Evolutionary conservation across 2,797 vertebrate species (phyloP).

Genomic region (Poecile montanus): DNA sequence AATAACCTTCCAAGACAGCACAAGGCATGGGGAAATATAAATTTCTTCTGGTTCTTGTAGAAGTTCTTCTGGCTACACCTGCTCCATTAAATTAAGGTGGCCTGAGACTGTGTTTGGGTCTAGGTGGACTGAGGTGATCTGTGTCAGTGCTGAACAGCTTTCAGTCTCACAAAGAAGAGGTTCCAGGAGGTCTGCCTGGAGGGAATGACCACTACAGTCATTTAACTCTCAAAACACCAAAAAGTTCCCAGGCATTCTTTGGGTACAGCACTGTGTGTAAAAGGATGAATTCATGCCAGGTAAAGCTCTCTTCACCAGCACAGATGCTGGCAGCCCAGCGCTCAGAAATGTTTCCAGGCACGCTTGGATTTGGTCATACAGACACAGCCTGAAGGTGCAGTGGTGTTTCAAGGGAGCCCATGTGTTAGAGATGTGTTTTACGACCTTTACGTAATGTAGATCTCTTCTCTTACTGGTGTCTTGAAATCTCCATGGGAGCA

Average conservation of each 20-base stretch:
- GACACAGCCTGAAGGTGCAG: background rate
- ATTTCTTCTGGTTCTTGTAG: background rate
- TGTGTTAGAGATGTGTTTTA: background rate
- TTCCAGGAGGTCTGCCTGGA: background rate
- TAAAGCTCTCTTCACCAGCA: background rate
- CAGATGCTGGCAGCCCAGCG: fast-evolving
- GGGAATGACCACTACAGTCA: fast-evolving
- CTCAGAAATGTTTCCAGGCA: background rate
- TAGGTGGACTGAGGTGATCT: background rate
- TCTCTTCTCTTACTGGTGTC: background rate
- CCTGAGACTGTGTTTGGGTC: background rate
- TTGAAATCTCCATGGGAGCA: background rate
- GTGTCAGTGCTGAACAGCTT: background rate
- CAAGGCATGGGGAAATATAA: background rate
- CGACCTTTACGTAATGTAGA: background rate
- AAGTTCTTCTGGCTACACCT: background rate
- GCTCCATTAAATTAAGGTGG: background rate
- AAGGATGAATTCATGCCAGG: background rate
- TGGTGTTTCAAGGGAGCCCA: background rate
- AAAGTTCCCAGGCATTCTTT: background rate
- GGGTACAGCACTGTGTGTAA: background rate
- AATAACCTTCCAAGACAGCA: background rate
- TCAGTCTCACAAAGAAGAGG: background rate
- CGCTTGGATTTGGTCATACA: background rate
- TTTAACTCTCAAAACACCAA: background rate